Base-by-base conservation (phyloP, 2,797 vertebrate species). In the Microchirus variegatus region DNA sequence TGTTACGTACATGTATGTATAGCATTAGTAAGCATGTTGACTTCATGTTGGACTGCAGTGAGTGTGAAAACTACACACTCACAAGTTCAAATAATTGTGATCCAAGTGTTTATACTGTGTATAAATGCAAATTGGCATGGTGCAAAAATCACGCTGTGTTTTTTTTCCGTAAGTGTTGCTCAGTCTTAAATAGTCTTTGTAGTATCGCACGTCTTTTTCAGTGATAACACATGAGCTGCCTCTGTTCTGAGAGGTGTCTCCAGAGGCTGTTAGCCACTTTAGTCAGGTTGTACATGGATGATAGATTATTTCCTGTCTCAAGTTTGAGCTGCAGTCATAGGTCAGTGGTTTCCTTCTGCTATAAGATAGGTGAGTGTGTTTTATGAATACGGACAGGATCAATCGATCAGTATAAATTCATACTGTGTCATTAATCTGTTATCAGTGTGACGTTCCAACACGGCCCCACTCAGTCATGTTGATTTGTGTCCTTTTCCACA, bases 281-380 rank as follows among this genome's bases (percentile, higher is more conserved):
- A 17, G 19, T 8, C 8, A 9, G 2, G 50, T 46, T 59, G n/a
- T 60, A n/a, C 22, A 15, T 52, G 56, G 61, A 71, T 83, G 74
- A 89, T 84, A 46, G 77, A 90, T 86, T 38, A 67, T 35, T 73
- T 83, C 72, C 75, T 76, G 75, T 86, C 85, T 69, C 52, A n/a
- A 53, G 58, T 66, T 64, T 77, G 67, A 67, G 76, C 69, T 65
- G 31, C 57, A 18, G 46, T 78, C 75, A 59, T 81, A 58, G 83
- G 74, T 86, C 84, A 82, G 52, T 44, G 74, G 62, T 73, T 46
- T 58, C 55, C 17, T 16, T 71, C 77, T 60, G 70, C 31, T 70
- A 80, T 70, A 22, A 65, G 57, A 81, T 64, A 65, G 64, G 45
- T 70, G 62, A 46, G 51, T 13, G n/a, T 64, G 57, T 71, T 38